Conservation (phyloP, 2,113 vertebrate genomes). For the Saguinus midas region DNA sequence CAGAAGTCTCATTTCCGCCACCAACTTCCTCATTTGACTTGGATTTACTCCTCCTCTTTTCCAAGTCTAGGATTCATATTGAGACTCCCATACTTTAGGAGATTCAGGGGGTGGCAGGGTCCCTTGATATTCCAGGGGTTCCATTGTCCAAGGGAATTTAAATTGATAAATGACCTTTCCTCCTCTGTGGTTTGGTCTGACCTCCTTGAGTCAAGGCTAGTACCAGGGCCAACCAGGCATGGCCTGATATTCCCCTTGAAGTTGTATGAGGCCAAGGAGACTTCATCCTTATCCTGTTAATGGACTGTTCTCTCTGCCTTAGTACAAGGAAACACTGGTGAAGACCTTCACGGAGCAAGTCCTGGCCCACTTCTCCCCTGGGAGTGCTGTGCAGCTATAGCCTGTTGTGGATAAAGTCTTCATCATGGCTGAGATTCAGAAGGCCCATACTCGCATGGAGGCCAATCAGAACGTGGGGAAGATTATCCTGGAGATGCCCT, state of each 20-base stretch:
- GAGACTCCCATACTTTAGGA: not conserved
- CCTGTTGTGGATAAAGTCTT: constrained; percentile 85
- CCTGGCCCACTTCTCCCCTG: constrained; percentile 79
- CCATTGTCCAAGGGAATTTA: not conserved
- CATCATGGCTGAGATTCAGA: constrained; percentile 79
- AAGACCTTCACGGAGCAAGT: constrained; percentile 79
- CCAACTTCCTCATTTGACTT: not conserved
- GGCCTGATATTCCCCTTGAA: too few species aligned
- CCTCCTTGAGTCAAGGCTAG: not conserved
- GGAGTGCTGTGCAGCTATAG: constrained; percentile 63
- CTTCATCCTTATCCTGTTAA: not conserved
- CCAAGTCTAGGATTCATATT: not conserved
- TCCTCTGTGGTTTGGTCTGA: not conserved
- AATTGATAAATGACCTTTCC: not conserved
- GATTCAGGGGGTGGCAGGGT: not conserved
- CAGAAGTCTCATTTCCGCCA: not conserved
- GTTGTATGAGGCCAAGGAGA: not conserved
- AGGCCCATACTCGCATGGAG: constrained; percentile 87
- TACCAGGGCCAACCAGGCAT: too few species aligned
- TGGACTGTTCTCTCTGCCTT: not conserved
- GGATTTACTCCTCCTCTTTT: not conserved
- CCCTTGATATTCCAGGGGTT: not conserved
- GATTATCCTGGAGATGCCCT: constrained; percentile 83
- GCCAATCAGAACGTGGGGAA: constrained; percentile 88
- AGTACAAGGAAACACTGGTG: constrained; percentile 88